These are phyloP conservation scores for Lindbergichthys nudifrons DNA, from an alignment of 2,797 vertebrate species.

Conservation along the genomic window DNA sequence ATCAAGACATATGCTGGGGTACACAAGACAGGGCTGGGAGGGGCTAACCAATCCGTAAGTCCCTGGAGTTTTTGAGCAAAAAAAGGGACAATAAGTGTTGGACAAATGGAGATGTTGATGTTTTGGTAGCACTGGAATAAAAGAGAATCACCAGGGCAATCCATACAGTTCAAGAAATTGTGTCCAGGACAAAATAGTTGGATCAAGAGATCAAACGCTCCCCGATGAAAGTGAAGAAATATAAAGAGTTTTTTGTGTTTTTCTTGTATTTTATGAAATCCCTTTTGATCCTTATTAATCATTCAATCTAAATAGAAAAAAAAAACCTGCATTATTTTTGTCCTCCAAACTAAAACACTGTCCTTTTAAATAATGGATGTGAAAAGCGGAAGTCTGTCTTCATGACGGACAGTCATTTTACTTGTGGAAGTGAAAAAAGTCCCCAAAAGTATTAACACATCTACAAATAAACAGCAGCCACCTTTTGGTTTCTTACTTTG, in stretches of 20 bases:
- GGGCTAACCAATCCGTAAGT: no score
- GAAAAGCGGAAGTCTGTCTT: constrained; percentile 6
- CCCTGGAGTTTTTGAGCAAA: not conserved
- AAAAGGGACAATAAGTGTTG: not conserved
- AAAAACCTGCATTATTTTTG: constrained; percentile 50
- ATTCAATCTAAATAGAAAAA: constrained; percentile 53
- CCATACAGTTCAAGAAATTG: no score
- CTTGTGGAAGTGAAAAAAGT: constrained; percentile 21
- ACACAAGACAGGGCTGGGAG: not conserved
- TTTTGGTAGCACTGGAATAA: not conserved
- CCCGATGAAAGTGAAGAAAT: not conserved
- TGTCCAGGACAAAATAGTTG: not conserved
- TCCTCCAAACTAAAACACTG: constrained; percentile 51
- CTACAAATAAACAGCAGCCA: constrained; percentile 11
- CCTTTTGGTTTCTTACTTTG: not conserved
- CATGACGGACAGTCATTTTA: constrained; percentile 4
- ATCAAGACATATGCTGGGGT: not conserved
- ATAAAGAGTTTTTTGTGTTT: not conserved
- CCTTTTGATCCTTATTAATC: constrained; percentile 38
- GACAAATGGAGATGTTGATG: not conserved
- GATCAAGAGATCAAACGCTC: not conserved
- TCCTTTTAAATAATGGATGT: constrained; percentile 49
- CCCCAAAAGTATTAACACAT: not conserved
- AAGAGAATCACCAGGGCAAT: not conserved
- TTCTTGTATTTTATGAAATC: constrained; percentile 12